Conservation (phyloP, 64 coral and sea anemone species). For the Catalaphyllia jardinei region DNA sequence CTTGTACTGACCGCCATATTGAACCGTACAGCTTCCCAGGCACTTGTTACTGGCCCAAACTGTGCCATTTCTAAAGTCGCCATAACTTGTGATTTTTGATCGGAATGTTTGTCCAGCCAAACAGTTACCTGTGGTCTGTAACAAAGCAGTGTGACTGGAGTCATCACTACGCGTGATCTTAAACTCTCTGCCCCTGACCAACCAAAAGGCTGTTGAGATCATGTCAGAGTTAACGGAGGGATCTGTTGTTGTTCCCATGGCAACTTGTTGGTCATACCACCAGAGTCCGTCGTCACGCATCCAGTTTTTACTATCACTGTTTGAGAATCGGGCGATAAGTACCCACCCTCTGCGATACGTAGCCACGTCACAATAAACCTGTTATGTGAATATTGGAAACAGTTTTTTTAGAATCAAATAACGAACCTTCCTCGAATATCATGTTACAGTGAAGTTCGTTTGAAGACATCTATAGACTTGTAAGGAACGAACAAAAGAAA, state of each 20-base stretch:
- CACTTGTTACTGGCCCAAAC: not conserved
- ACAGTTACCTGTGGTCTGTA: not conserved
- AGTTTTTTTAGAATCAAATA: no score
- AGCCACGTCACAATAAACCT: no score
- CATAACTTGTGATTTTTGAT: not conserved
- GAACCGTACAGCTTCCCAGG: no score
- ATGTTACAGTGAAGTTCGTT: no score
- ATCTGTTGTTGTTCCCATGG: not conserved
- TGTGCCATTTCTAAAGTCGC: not conserved
- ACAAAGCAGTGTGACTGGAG: not conserved
- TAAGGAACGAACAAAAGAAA: no score
- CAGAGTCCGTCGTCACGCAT: not conserved
- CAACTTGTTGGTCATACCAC: not conserved
- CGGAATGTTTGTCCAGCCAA: constrained; percentile 4
- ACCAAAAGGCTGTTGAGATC: constrained; percentile 11
- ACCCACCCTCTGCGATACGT: not conserved
- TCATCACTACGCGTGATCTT: constrained; percentile 60
- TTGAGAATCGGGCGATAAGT: not conserved
- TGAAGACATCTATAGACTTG: no score
- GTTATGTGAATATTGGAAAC: no score
- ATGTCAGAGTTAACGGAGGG: not conserved
- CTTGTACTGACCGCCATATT: no score
- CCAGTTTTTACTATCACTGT: not conserved
- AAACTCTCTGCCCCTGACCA: constrained; percentile 38
- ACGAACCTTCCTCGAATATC: no score